These are phyloP conservation scores for Oryzias woworae DNA, from an alignment of 2,113 vertebrate genomes.

Conservation along the genomic window DNA sequence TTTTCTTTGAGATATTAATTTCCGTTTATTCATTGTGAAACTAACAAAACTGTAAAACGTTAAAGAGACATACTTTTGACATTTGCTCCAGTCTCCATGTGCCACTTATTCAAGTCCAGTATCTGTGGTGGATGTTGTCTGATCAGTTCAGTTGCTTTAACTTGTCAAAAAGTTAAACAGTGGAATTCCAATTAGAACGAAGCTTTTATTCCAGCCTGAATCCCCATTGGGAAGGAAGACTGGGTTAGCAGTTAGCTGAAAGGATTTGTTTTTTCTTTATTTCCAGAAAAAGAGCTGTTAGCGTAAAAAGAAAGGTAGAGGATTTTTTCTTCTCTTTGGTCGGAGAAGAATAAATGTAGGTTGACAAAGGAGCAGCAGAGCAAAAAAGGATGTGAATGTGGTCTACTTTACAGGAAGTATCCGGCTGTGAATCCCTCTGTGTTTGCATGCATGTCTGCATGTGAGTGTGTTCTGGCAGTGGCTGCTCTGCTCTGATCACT, in stretches of 20 bases:
- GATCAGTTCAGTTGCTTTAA: slow-evolving; percentile 9
- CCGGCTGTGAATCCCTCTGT: slow-evolving; percentile 55
- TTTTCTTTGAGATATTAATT: slow-evolving; percentile 55
- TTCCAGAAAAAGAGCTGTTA: slow-evolving; percentile 16
- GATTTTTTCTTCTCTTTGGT: slow-evolving; percentile 18
- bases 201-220: slow-evolving; percentile 23
- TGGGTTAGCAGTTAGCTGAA: neutral
- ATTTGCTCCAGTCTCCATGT: neutral
- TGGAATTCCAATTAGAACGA: neutral
- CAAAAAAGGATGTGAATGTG: slow-evolving; percentile 48
- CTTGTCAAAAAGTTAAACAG: slow-evolving; percentile 4
- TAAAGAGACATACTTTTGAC: slow-evolving; percentile 15
- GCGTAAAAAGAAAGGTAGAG: slow-evolving; percentile 25
- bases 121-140: neutral
- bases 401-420: slow-evolving; percentile 56
- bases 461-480: slow-evolving; percentile 46
- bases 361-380: slow-evolving; percentile 39
- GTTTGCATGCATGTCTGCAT: slow-evolving; percentile 10
- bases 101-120: neutral
- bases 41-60: slow-evolving; percentile 53
- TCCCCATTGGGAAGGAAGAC: slow-evolving; percentile 3
- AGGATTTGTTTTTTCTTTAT: too few species aligned
- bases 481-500: slow-evolving; percentile 27
- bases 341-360: slow-evolving; percentile 18
- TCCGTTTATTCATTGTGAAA: slow-evolving; percentile 50